These are phyloP conservation scores for Kryptolebias marmoratus DNA, from an alignment of 2,113 vertebrate genomes.

Conservation along the genomic window DNA sequence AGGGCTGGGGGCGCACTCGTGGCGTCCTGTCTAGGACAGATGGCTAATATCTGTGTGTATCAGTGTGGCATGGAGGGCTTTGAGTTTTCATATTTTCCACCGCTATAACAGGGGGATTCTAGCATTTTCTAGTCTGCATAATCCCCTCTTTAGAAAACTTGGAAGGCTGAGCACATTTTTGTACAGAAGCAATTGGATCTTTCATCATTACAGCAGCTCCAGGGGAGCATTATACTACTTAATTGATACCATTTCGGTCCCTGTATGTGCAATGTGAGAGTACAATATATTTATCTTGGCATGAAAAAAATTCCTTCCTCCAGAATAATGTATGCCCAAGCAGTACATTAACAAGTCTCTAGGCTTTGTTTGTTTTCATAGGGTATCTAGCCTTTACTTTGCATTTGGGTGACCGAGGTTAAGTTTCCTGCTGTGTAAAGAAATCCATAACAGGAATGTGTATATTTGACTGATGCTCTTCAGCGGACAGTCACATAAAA, in stretches of 20 bases:
- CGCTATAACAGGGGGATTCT: constrained; percentile 9
- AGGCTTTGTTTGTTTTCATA: constrained; percentile 78
- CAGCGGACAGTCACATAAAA: constrained; percentile 19
- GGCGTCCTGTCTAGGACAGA: constrained; percentile 47
- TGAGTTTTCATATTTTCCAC: constrained; percentile 47
- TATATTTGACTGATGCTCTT: constrained; percentile 21
- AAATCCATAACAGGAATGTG: constrained; percentile 63
- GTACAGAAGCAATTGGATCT: constrained; percentile 66
- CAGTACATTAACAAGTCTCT: constrained; percentile 73
- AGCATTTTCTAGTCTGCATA: constrained; percentile 1
- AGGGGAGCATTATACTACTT: constrained; percentile 52
- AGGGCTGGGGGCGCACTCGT: constrained; percentile 64
- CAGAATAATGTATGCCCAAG: constrained; percentile 62
- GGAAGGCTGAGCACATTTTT: constrained; percentile 53
- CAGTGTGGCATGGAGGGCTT: constrained; percentile 4
- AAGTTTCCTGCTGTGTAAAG: constrained; percentile 75
- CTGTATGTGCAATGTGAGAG: constrained; percentile 46
- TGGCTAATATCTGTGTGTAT: constrained; percentile 30
- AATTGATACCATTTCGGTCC: constrained; percentile 65
- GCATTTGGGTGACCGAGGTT: constrained; percentile 72
- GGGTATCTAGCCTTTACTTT: constrained; percentile 72
- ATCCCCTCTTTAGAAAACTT: constrained; percentile 24
- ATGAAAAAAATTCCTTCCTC: constrained; percentile 48
- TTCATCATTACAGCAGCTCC: constrained; percentile 47
- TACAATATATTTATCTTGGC: constrained; percentile 72